Evolutionary conservation across 2,797 vertebrate species (phyloP), one percentile per base, ranked within the genome.

Genomic region (Eurystomus glaucurus): DNA sequence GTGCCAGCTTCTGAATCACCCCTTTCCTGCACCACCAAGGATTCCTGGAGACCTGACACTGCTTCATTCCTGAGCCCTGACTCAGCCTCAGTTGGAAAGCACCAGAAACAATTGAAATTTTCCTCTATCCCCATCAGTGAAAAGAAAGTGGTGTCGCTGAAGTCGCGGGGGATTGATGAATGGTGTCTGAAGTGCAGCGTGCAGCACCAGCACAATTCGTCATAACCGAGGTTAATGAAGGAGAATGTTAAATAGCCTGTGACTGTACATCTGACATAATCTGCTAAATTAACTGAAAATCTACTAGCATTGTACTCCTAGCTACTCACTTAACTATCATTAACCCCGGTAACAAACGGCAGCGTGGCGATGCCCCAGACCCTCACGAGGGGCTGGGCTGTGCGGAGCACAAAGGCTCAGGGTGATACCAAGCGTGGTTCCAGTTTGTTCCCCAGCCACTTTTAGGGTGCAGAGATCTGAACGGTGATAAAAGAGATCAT

Each of bases 281-380:
- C 85, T 81, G 90, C 92, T 90, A n/a, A 78, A 93, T 90, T 54
- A 75, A 52, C 93, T 81, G 85, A 21, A 19, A 74, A 43, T 22
- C 91, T 45, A 0, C 68, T 15, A 26, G 7, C 71, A 16, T n/a
- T n/a, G 88, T 10, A 3, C 82, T 70, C 29, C 64, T 39, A 11
- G 81, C 66, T 61, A 19, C 91, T 51, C 61, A 0, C 72, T 66
- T 12, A 3, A 1, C 74, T 70, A 8, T 2, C 81, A 13, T 21
- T 43, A 51, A 54, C 62, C 74, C 60, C 25, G 2, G 29, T 0
- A 9, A 4, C 4, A 8, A 43, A 26, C 50, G 25, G 51, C 39
- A 15, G 60, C 26, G 0, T 0, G 0, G 39, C 4, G 4, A n/a
- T 35, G 31, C 35, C 75, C 0, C 2, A 22, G 1, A 1, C 1